Evolutionary conservation across 2,113 vertebrate genomes (phyloP), one percentile per base, ranked within the genome.

Genomic region (Platanista minor): DNA sequence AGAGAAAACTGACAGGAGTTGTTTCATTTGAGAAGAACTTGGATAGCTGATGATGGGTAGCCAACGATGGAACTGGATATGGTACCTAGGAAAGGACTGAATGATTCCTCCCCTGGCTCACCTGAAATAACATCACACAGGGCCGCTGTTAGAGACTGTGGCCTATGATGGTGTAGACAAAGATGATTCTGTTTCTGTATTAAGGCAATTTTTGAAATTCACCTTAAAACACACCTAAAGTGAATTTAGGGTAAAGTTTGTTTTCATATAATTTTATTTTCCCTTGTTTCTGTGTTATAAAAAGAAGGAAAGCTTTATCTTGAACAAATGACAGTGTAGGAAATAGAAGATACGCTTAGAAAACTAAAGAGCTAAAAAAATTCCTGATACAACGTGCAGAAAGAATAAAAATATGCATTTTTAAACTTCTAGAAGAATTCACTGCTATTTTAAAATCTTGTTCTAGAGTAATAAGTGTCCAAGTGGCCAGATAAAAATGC

Each of bases 401-500:
- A 67, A 39, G 31, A 85, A 94, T 61, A 52, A 59, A 62, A 80
- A 1, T 18, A 66, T 29, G 87, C 77, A 64, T 33, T 75, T 91
- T 94, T 75, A 78, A 81, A 88, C 36, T 81, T 95, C 17, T 46
- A 39, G 54, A 84, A 78, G 75, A 91, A 81, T 75, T 81, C 43
- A 78, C 14, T 69, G 52, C 71, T 91, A 3, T 78, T 94, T 92
- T 64, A 71, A 91, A 95, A 64, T 43, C 39, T 82, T 86, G 17
- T 94, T 96, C 78, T 89, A 61, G 33, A 87, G 25, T 72, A 95
- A 82, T 86, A 89, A 66, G 83, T 61, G 54, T 91, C 66, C 71
- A 89, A 71, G 36, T 20, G 61, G 52, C 13, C 67, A 85, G 84
- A 95, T 87, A 90, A 87, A 85, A 86, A 77, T 87, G 80, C 39